Percentiles rank a stretch among this genome's conserved stretches.
These are phyloP conservation scores for Dicaeum eximium DNA, from an alignment of 2,113 vertebrate species.

Conservation along the genomic window DNA sequence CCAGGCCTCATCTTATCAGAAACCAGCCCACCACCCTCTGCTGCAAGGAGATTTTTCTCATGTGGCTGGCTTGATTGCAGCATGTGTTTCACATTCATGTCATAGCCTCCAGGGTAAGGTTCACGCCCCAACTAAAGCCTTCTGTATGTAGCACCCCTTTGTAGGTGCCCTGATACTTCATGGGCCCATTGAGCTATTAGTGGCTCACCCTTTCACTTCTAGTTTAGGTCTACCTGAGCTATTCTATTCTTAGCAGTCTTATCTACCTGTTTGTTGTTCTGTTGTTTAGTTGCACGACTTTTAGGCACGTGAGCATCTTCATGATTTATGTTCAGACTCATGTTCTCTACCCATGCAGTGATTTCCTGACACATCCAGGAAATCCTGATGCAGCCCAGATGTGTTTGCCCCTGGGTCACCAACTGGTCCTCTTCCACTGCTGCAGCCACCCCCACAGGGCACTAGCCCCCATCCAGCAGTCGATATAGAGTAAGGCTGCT, in stretches of 20 bases:
- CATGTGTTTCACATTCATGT: neutral
- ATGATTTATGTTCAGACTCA: neutral
- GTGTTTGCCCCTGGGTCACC: neutral
- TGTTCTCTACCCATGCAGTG: neutral
- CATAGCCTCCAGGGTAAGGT: neutral
- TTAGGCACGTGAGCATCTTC: neutral
- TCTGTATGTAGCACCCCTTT: neutral
- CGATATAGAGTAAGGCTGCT: rapidly evolving
- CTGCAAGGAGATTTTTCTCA: neutral
- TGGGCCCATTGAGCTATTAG: too few species aligned
- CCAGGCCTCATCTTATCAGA: neutral
- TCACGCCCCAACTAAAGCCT: neutral
- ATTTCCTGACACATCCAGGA: neutral
- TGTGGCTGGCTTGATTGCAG: neutral
- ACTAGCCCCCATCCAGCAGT: neutral
- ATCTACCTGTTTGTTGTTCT: neutral
- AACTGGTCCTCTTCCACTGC: neutral
- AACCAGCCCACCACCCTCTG: neutral
- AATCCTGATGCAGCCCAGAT: neutral
- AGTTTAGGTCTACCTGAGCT: neutral
- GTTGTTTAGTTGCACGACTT: neutral
- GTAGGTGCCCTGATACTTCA: neutral
- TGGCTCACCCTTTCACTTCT: neutral
- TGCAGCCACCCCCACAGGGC: neutral
- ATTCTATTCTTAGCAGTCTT: neutral